Percentiles rank a stretch among this genome's conserved stretches.
These are phyloP conservation scores for Probaryconus sp. DNA, from an alignment of 1,140 invertebrate genomes.

Conservation along the genomic window DNA sequence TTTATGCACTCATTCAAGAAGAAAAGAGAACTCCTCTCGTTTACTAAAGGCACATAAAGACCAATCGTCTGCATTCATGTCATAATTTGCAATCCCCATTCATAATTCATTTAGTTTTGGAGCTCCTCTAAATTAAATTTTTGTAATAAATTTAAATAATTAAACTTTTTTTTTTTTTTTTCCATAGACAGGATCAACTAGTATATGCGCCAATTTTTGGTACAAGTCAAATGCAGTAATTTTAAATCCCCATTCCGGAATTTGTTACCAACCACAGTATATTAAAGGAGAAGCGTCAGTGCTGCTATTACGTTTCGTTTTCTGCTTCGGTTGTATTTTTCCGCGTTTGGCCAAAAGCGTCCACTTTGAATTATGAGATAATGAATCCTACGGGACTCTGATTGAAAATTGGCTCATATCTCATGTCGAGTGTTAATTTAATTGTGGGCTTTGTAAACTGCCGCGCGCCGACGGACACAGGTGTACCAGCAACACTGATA, in stretches of 20 bases:
- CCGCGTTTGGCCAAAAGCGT: too few relatives aligned
- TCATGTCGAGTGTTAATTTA: slow-evolving; percentile 5
- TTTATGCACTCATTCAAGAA: slow-evolving; percentile 45
- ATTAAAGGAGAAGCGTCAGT: too few relatives aligned
- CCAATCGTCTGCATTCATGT: slow-evolving; percentile 53
- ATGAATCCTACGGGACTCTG: too few relatives aligned
- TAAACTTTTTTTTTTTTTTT: slow-evolving; percentile 42
- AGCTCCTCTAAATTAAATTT: too few relatives aligned
- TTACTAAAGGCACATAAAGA: slow-evolving; percentile 50
- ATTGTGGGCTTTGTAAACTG: slow-evolving; percentile 6
- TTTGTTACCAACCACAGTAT: too few relatives aligned
- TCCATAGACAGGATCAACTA: too few relatives aligned
- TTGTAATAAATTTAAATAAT: slow-evolving; percentile 29
- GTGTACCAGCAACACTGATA: slow-evolving; percentile 26
- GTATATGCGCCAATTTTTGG: too few relatives aligned
- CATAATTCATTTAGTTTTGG: slow-evolving; percentile 58
- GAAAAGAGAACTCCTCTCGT: slow-evolving; percentile 45
- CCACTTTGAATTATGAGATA: too few relatives aligned
- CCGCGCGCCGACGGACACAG: slow-evolving; percentile 10
- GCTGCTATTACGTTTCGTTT: too few relatives aligned
- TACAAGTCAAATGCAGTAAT: too few relatives aligned
- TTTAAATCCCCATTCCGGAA: too few relatives aligned
- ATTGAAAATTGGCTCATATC: not conserved
- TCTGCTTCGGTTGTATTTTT: too few relatives aligned
- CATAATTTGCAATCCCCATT: slow-evolving; percentile 52